These are phyloP conservation scores for Poecilia gillii DNA, from an alignment of 2,797 vertebrate genomes.

Conservation along the genomic window DNA sequence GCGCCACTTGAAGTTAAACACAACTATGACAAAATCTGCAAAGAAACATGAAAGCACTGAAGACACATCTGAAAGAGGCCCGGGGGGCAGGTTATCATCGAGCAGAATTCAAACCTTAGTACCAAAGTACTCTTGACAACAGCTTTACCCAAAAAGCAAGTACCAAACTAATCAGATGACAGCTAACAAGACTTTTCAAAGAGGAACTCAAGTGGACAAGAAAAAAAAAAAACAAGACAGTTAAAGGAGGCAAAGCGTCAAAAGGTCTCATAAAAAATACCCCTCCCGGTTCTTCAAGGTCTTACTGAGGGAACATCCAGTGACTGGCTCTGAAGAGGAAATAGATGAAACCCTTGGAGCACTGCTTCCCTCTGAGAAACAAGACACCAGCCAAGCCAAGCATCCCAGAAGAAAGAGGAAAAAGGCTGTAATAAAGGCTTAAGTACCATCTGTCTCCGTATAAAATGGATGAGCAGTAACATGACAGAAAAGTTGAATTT, in stretches of 20 bases:
- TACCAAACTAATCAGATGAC: neutral
- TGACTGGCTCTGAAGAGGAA: neutral
- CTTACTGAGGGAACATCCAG: neutral
- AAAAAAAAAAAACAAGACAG: neutral
- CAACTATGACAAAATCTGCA: slow-evolving; percentile 2
- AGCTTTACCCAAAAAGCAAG: neutral
- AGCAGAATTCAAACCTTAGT: neutral
- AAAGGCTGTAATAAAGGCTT: neutral
- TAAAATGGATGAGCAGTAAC: neutral
- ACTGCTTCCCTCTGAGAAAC: neutral
- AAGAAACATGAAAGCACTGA: neutral
- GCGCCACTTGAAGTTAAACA: neutral
- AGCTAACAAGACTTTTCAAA: neutral
- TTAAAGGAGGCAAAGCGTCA: neutral
- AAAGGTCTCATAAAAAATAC: neutral
- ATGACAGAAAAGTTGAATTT: neutral
- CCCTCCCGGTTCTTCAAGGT: neutral
- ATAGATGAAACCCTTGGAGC: neutral
- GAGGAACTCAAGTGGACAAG: neutral
- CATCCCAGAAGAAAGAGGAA: neutral
- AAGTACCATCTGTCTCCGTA: neutral
- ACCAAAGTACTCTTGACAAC: neutral
- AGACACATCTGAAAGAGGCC: neutral
- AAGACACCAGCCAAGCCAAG: neutral
- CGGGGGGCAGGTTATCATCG: neutral